These are phyloP conservation scores for Ischnus inquisitorius DNA, from an alignment of 2,888 invertebrate genomes.

Conservation along the genomic window DNA sequence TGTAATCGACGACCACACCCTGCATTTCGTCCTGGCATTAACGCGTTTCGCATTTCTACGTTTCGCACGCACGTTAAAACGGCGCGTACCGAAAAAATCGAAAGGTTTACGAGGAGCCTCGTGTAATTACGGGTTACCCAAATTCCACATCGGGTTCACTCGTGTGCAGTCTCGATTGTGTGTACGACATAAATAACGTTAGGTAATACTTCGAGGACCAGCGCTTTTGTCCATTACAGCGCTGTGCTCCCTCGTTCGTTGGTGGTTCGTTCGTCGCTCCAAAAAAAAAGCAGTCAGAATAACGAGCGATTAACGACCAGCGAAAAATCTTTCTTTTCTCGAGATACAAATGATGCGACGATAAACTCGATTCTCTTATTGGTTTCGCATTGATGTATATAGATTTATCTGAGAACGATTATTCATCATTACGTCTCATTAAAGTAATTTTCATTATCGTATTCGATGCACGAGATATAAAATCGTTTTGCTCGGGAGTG, in stretches of 20 bases:
- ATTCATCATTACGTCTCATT: neutral
- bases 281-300: neutral
- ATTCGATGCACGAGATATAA: slow-evolving; percentile 15
- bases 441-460: neutral
- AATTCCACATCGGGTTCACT: slow-evolving; percentile 36
- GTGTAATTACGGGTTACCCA: slow-evolving; percentile 51
- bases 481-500: slow-evolving; percentile 20
- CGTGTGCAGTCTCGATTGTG: slow-evolving; percentile 17
- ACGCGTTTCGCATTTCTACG: slow-evolving; percentile 1
- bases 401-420: neutral
- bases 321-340: neutral
- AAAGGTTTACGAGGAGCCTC: slow-evolving; percentile 50
- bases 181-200: slow-evolving; percentile 52
- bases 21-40: neutral
- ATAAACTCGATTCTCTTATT: neutral
- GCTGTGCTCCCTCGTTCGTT: slow-evolving; percentile 9
- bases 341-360: neutral
- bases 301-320: slow-evolving; percentile 8
- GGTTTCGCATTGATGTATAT: neutral
- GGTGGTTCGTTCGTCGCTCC: slow-evolving; percentile 15
- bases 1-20: slow-evolving; percentile 38
- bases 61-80: slow-evolving; percentile 1
- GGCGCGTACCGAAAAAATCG: slow-evolving; percentile 25
- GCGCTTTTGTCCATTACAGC: neutral
- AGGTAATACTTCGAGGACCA: slow-evolving; percentile 43